phyloP scores from a whole-genome alignment of 2,888 invertebrate species.

The Toxonevra muliebris region DNA sequence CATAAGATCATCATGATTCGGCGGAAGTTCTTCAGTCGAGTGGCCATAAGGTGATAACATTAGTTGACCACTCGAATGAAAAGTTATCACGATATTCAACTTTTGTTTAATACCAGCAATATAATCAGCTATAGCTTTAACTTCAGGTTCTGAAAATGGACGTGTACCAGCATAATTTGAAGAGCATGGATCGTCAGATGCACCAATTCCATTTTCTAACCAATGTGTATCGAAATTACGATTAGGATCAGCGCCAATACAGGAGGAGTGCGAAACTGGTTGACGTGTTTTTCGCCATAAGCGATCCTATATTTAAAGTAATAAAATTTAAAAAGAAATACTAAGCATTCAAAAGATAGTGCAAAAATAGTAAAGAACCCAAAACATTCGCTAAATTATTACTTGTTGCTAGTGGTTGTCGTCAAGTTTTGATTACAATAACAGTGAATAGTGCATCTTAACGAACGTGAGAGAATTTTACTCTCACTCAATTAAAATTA shows the following conservation, averaged over 20 bases:
- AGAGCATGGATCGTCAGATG: constrained; percentile 63
- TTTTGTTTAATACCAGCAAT: constrained; percentile 63
- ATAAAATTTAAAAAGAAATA: neutral
- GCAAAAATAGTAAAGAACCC: neutral
- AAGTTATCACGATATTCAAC: constrained; percentile 69
- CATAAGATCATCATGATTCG: constrained; percentile 65
- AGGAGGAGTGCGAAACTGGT: constrained; percentile 55
- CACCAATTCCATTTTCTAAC: constrained; percentile 64
- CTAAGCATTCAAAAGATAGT: too few species aligned
- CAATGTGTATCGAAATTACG: constrained; percentile 62
- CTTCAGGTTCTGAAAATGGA: constrained; percentile 70
- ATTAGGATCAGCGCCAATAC: constrained; percentile 62
- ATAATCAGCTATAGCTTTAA: constrained; percentile 65
- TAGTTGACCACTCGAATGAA: constrained; percentile 74
- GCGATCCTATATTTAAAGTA: constrained; percentile 65
- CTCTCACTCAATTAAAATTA: too few species aligned
- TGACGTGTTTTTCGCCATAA: constrained; percentile 75
- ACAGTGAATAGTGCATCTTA: too few species aligned
- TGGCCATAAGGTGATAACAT: constrained; percentile 72
- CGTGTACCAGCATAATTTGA: constrained; percentile 67
- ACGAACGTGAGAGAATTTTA: too few species aligned
- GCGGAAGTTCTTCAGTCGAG: constrained; percentile 53
- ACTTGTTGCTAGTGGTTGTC: neutral
- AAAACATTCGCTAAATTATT: neutral
- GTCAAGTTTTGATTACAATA: too few species aligned